These are phyloP conservation scores for Micropoecilia bifurca DNA, from an alignment of 2,797 vertebrate species.

Conservation along the genomic window DNA sequence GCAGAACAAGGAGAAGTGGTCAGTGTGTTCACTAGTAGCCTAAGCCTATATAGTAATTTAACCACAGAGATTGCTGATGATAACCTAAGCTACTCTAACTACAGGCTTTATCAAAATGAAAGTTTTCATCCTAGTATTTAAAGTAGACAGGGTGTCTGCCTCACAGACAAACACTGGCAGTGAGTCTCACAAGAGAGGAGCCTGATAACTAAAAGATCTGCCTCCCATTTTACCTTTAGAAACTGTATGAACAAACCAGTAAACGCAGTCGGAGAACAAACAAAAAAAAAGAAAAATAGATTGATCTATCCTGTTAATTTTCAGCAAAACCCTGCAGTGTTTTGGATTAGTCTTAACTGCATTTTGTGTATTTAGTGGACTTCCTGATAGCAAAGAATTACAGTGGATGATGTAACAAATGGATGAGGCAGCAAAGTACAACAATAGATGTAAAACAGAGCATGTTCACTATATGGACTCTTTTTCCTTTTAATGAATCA, in stretches of 20 bases:
- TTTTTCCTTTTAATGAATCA: slow-evolving; percentile 36
- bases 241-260: neutral
- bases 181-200: neutral
- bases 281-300: neutral
- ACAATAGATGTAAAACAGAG: slow-evolving; percentile 4
- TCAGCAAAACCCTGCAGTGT: too few species aligned
- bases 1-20: neutral
- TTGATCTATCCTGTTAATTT: too few species aligned
- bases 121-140: neutral
- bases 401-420: too few species aligned
- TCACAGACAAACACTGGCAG: neutral
- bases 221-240: neutral
- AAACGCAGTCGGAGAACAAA: neutral
- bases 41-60: neutral
- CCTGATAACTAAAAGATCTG: neutral
- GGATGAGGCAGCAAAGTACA: neutral
- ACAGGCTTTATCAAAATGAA: neutral
- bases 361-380: too few species aligned
- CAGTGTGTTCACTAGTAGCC: neutral
- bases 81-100: neutral
- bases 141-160: neutral
- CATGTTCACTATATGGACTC: slow-evolving; percentile 1
- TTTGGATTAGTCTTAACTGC: too few species aligned
- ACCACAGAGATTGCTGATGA: neutral
- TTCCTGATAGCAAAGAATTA: too few species aligned